phyloP scores from a whole-genome alignment of 2,797 vertebrate species.

The Orientallactaga sibirica region DNA sequence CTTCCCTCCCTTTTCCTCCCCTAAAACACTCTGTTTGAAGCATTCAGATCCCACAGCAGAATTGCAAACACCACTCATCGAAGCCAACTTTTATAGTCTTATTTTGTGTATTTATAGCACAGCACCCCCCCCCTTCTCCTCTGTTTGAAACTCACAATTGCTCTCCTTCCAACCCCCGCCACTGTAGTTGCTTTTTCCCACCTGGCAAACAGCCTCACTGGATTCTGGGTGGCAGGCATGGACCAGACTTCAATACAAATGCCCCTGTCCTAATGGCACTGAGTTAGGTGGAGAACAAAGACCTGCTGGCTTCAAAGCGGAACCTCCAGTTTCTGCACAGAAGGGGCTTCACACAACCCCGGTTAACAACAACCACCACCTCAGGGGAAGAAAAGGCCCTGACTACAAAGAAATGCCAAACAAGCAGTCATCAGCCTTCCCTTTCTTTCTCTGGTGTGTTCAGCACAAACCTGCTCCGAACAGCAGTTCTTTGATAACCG shows the following conservation, averaged over 20 bases:
- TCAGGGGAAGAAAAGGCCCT: slow-evolving; percentile 68
- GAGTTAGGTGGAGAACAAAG: slow-evolving; percentile 94
- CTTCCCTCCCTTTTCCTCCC: background rate
- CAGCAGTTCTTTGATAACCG: slow-evolving; percentile 90
- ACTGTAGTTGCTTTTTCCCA: slow-evolving; percentile 76
- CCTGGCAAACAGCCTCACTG: slow-evolving; percentile 81
- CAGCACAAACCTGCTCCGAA: slow-evolving; percentile 88
- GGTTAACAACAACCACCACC: slow-evolving; percentile 80
- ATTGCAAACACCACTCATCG: background rate
- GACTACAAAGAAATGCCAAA: slow-evolving; percentile 81
- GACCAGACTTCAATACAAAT: slow-evolving; percentile 92
- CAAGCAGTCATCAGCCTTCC: slow-evolving; percentile 69
- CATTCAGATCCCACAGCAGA: slow-evolving; percentile 27
- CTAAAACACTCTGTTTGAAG: background rate
- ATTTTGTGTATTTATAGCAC: slow-evolving; percentile 3
- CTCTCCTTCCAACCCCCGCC: background rate
- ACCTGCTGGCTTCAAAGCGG: slow-evolving; percentile 92
- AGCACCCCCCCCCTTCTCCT: background rate
- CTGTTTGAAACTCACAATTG: slow-evolving; percentile 57
- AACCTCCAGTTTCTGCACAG: slow-evolving; percentile 85
- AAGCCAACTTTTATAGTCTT: background rate
- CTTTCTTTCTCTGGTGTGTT: slow-evolving; percentile 84
- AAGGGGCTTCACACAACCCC: slow-evolving; percentile 85
- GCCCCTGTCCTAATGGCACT: slow-evolving; percentile 88
- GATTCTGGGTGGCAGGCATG: slow-evolving; percentile 92